Conservation (phyloP, 2,797 vertebrate species). For the Coranthus polyacanthus region DNA sequence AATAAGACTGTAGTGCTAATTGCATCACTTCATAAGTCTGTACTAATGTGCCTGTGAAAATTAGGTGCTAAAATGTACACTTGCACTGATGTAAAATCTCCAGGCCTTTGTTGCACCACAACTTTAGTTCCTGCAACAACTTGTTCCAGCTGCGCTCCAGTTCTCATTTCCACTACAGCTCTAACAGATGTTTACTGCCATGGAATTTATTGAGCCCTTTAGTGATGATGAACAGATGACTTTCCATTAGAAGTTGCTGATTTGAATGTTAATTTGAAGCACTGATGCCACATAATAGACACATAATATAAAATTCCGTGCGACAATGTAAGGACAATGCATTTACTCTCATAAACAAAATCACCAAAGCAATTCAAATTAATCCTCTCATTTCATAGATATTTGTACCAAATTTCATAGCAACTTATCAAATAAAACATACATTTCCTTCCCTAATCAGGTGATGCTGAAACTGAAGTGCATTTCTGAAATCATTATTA, state of each 20-base stretch:
- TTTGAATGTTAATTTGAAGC: slow-evolving; percentile 31
- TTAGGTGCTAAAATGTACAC: slow-evolving; percentile 24
- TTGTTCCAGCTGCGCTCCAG: slow-evolving; percentile 36
- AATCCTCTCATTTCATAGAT: too few species aligned
- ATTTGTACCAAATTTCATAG: too few species aligned
- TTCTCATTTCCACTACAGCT: slow-evolving; percentile 32
- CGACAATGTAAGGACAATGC: too few species aligned
- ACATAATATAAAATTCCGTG: slow-evolving; percentile 9
- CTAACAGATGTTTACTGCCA: slow-evolving; percentile 54
- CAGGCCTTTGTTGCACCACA: slow-evolving; percentile 12
- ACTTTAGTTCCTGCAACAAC: slow-evolving; percentile 26
- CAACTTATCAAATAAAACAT: too few species aligned
- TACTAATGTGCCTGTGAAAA: slow-evolving; percentile 30
- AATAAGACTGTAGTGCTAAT: slow-evolving; percentile 16
- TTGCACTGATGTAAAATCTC: slow-evolving; percentile 35
- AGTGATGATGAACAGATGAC: slow-evolving; percentile 38
- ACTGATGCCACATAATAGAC: slow-evolving; percentile 14
- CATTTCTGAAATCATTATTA: background rate
- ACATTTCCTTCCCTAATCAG: too few species aligned
- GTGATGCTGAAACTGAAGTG: too few species aligned
- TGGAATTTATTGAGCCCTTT: slow-evolving; percentile 36
- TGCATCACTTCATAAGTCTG: slow-evolving; percentile 29
- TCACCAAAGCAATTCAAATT: background rate
- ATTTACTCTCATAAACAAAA: slow-evolving; percentile 18
- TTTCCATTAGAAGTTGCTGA: slow-evolving; percentile 22